Percentiles rank a stretch among this genome's conserved stretches.
These are phyloP conservation scores for Neodiprion virginianus DNA, from an alignment of 1,140 invertebrate species.

Conservation along the genomic window DNA sequence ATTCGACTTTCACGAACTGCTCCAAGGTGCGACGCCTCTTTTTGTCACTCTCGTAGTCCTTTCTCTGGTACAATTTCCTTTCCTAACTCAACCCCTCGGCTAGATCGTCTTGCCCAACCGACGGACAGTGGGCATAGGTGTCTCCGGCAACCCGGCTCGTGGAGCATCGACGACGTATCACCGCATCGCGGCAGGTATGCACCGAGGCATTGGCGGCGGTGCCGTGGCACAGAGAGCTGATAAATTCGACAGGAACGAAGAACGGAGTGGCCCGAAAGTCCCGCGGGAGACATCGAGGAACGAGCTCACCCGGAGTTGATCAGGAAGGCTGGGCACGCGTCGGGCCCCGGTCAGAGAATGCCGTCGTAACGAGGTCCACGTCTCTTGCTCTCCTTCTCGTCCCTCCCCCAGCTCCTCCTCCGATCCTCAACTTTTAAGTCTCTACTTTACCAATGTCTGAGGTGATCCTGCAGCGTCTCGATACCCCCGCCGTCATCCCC, in stretches of 20 bases:
- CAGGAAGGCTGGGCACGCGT: constrained; percentile 62
- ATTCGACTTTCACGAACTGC: neutral
- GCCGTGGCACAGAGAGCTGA: neutral
- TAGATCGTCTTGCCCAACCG: no score
- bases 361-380: constrained; percentile 58
- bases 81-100: no score
- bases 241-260: constrained; percentile 1
- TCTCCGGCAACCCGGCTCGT: no score
- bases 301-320: constrained; percentile 39
- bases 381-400: constrained; percentile 14
- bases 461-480: neutral
- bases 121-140: no score
- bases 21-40: neutral
- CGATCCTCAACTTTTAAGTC: constrained; percentile 20
- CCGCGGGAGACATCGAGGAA: constrained; percentile 34
- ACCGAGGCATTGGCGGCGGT: neutral
- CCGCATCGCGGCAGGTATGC: no score
- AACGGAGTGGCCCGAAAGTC: constrained; percentile 27
- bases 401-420: constrained; percentile 28
- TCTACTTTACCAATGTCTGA: constrained; percentile 28
- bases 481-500: neutral
- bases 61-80: no score
- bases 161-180: no score
- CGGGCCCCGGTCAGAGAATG: constrained; percentile 53
- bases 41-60: neutral